Evolutionary conservation across 53 echinoderm and acorn worm species (phyloP).

Genomic region (Arbacia lixula): DNA sequence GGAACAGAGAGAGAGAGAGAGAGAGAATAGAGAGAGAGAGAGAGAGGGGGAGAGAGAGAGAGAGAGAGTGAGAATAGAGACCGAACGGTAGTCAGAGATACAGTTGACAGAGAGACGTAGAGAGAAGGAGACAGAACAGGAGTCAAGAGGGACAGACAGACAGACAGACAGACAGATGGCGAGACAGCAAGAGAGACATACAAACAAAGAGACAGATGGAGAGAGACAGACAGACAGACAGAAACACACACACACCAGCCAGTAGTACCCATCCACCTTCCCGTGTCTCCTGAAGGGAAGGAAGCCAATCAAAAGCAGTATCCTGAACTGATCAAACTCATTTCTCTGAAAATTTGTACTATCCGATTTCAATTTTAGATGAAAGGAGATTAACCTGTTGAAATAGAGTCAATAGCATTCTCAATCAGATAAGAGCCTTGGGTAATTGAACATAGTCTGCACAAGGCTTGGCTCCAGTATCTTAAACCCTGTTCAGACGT

Average conservation of each 20-base stretch:
- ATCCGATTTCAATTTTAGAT: conserved; percentile 34
- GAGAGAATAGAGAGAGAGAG: background rate
- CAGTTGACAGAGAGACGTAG: background rate
- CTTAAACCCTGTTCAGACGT: background rate
- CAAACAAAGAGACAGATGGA: background rate
- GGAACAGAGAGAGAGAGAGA: background rate
- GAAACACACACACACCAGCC: too few species aligned
- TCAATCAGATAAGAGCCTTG: background rate
- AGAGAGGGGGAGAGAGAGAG: background rate
- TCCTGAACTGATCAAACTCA: conserved; percentile 35
- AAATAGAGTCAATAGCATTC: background rate
- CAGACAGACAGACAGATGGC: background rate
- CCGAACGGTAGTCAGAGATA: background rate
- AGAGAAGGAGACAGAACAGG: background rate
- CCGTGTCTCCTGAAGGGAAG: conserved; percentile 21
- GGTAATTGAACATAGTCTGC: too few species aligned
- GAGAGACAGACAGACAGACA: background rate
- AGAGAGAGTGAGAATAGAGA: background rate
- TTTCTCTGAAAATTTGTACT: conserved; percentile 29
- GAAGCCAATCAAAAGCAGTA: conserved; percentile 20
- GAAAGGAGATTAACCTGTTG: conserved; percentile 38
- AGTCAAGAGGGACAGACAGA: background rate
- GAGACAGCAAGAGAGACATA: background rate
- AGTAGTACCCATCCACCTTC: background rate
- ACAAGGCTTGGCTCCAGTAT: background rate